Evolutionary conservation across 2,888 invertebrate species (phyloP), one percentile per base, ranked within the genome.

Genomic region (Xestia xanthographa): DNA sequence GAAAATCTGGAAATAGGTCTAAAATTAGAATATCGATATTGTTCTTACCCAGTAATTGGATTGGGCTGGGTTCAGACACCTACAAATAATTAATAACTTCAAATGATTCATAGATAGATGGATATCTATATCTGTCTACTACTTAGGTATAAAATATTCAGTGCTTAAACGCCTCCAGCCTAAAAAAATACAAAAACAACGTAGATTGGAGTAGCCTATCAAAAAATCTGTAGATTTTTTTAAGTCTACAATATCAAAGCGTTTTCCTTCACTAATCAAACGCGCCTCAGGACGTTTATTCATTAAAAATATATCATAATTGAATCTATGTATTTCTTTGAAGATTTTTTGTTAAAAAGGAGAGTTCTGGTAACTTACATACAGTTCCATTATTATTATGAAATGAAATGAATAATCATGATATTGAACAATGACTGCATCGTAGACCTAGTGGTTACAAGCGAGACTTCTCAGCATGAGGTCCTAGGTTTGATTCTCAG

Each of bases 291-390:
- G 77, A 26, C 34, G 75, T 87, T 90, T 89, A 89, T 91, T 89
- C 87, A 90, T 90, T 86, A 91, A 90, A 80, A 91, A 88, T 87
- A 87, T 89, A 90, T 89, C 88, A 88, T 91, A 91, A 92, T 92
- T 90, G 87, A 91, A 90, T 90, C 87, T 86, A 90, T 90, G n/a
- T n/a, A n/a, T 26, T 77, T 72, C 81, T 88, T 89, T 88, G 85
- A 82, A 85, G 84, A 81, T 69, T 67, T 71, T 78, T 72, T 29
- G n/a, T 78, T 14, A 62, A 67, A 77, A 69, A 66, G 70, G 43
- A 80, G 29, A 43, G 38, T 60, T 53, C 22, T 56, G 12, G 4
- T 1, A 12, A 34, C 26, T 45, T 26, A 34, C 53, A 41, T 20
- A 48, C 11, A 68, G 8, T 68, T 5, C 17, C 20, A 20, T 67